Evolutionary conservation across 1,140 invertebrate species (phyloP).

Genomic region (Trissolcus basalis): DNA sequence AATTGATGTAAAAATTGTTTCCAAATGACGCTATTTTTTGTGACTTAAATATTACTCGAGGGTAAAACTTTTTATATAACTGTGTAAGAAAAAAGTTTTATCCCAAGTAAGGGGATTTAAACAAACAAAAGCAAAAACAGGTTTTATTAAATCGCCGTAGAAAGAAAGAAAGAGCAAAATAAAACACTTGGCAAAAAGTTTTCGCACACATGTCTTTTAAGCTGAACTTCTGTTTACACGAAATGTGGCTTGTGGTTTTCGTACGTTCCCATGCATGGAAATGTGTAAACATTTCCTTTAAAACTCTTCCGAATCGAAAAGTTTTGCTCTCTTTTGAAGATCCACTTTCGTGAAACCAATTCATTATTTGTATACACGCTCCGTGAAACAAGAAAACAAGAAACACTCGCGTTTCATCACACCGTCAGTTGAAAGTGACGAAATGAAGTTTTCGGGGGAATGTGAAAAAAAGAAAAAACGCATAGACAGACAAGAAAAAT

Average conservation of each 20-base stretch:
- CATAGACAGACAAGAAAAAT: not conserved
- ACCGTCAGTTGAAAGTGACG: not conserved
- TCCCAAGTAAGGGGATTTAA: not conserved
- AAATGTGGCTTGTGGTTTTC: slow-evolving; percentile 34
- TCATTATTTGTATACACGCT: slow-evolving; percentile 12
- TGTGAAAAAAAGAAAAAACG: not conserved
- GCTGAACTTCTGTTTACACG: slow-evolving; percentile 27
- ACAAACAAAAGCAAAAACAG: slow-evolving; percentile 7
- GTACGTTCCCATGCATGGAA: slow-evolving; percentile 31
- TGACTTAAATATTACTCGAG: no score
- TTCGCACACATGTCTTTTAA: slow-evolving; percentile 10
- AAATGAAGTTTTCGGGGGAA: not conserved
- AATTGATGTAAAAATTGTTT: no score
- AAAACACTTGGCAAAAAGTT: slow-evolving; percentile 1
- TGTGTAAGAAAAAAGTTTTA: no score
- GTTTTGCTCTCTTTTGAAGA: slow-evolving; percentile 2
- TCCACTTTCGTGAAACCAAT: slow-evolving; percentile 16
- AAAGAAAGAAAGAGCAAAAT: not conserved
- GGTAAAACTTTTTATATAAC: no score
- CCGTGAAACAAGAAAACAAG: slow-evolving; percentile 9
- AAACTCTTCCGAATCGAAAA: slow-evolving; percentile 11
- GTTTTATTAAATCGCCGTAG: not conserved
- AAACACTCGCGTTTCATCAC: slow-evolving; percentile 11
- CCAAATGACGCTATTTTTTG: no score
- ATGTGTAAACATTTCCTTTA: slow-evolving; percentile 30